These are phyloP conservation scores for Hydrocynus forskahlii DNA, from an alignment of 2,797 vertebrate species.

Conservation along the genomic window DNA sequence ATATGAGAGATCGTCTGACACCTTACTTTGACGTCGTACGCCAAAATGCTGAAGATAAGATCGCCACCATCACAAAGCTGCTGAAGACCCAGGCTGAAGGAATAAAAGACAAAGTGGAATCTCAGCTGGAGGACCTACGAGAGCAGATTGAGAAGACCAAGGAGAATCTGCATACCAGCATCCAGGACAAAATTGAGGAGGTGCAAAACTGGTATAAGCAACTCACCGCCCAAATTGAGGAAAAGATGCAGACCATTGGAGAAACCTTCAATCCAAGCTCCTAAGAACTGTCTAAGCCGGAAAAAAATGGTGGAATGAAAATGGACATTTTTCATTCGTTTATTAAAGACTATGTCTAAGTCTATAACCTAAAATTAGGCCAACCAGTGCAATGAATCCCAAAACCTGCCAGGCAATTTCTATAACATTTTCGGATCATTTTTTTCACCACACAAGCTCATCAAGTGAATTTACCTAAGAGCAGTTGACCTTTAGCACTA, in stretches of 20 bases:
- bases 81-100: slow-evolving; percentile 66
- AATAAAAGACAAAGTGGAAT: slow-evolving; percentile 61
- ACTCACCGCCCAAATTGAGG: slow-evolving; percentile 57
- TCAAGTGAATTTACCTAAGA: background rate
- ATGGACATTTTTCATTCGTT: too few relatives aligned
- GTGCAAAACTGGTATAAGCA: slow-evolving; percentile 75
- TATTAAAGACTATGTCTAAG: background rate
- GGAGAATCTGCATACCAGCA: slow-evolving; percentile 55
- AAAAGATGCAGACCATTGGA: slow-evolving; percentile 47
- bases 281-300: background rate
- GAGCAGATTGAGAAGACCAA: slow-evolving; percentile 65
- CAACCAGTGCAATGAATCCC: background rate
- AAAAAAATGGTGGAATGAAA: too few relatives aligned
- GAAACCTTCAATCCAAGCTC: slow-evolving; percentile 9
- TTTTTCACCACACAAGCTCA: background rate
- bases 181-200: slow-evolving; percentile 69
- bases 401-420: background rate
- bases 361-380: background rate
- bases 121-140: slow-evolving; percentile 59
- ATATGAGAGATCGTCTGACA: slow-evolving; percentile 63
- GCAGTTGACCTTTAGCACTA: background rate
- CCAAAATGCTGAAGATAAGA: slow-evolving; percentile 69
- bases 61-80: slow-evolving; percentile 66
- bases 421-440: background rate
- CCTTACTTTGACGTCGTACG: slow-evolving; percentile 70